phyloP scores from a whole-genome alignment of 2,113 vertebrate genomes.

The Gavia stellata region DNA sequence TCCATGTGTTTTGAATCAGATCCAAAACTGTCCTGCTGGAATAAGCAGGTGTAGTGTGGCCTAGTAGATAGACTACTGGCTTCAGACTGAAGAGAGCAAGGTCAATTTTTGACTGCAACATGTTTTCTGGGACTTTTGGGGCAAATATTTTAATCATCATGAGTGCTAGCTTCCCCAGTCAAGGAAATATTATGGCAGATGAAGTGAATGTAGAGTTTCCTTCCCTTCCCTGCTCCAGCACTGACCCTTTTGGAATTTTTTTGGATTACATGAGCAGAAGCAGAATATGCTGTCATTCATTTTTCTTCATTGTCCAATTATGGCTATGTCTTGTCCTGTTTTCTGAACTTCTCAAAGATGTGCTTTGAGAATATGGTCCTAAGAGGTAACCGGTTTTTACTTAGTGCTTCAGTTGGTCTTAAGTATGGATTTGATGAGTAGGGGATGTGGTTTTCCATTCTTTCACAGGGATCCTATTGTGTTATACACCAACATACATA shows the following conservation, averaged over 20 bases:
- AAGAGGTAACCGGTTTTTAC: fast-evolving
- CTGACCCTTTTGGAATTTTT: neutral
- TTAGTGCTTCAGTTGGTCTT: neutral
- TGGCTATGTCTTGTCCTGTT: neutral
- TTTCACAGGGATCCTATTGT: neutral
- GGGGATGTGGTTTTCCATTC: neutral
- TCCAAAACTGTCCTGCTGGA: neutral
- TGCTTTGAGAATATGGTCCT: neutral
- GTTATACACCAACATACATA: neutral
- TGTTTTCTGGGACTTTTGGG: neutral
- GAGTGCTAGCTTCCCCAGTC: neutral
- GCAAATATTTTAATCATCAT: neutral
- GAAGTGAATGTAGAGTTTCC: neutral
- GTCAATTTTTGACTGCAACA: neutral
- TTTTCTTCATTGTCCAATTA: neutral
- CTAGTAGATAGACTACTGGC: neutral
- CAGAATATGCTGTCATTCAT: neutral
- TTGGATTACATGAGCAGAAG: neutral
- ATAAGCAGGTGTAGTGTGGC: neutral
- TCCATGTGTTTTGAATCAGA: neutral
- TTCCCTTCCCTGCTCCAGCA: neutral
- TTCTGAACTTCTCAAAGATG: neutral
- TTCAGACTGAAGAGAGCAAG: neutral
- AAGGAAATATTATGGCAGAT: neutral
- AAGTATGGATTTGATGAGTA: neutral